These are phyloP conservation scores for Rhagonycha lutea DNA, from an alignment of 2,888 invertebrate species.

Conservation along the genomic window DNA sequence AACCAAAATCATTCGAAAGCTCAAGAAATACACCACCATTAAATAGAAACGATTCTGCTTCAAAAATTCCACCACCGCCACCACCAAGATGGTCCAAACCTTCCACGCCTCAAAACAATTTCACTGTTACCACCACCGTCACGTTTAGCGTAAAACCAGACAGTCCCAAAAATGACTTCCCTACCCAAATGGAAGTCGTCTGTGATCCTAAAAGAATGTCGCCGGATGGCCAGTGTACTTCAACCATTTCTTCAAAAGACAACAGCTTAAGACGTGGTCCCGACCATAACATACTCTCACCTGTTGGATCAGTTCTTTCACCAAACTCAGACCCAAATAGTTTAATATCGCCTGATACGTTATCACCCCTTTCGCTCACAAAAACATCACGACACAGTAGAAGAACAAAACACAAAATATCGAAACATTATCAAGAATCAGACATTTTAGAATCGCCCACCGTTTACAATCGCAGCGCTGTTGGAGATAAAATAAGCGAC, in stretches of 20 bases:
- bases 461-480: conserved; percentile 81
- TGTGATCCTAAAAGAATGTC: conserved; percentile 70
- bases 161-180: conserved; percentile 41
- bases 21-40: conserved; percentile 39
- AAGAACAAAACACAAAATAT: conserved; percentile 65
- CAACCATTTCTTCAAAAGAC: conserved; percentile 70
- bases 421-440: conserved; percentile 77
- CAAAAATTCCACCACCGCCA: conserved; percentile 77
- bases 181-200: conserved; percentile 38
- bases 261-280: conserved; percentile 64
- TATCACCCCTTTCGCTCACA: conserved; percentile 55
- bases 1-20: conserved; percentile 34
- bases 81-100: conserved; percentile 87
- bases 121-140: conserved; percentile 85
- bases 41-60: conserved; percentile 39
- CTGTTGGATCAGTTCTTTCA: conserved; percentile 47
- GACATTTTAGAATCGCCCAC: conserved; percentile 83
- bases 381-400: conserved; percentile 63
- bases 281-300: conserved; percentile 49
- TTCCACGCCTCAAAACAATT: conserved; percentile 67
- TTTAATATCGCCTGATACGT: conserved; percentile 55
- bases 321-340: conserved; percentile 57
- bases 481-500: conserved; percentile 91
- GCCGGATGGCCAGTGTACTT: conserved; percentile 69
- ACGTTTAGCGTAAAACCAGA: conserved; percentile 77